Evolutionary conservation across 2,888 invertebrate genomes (phyloP).

Genomic region (Lathronympha strigana): DNA sequence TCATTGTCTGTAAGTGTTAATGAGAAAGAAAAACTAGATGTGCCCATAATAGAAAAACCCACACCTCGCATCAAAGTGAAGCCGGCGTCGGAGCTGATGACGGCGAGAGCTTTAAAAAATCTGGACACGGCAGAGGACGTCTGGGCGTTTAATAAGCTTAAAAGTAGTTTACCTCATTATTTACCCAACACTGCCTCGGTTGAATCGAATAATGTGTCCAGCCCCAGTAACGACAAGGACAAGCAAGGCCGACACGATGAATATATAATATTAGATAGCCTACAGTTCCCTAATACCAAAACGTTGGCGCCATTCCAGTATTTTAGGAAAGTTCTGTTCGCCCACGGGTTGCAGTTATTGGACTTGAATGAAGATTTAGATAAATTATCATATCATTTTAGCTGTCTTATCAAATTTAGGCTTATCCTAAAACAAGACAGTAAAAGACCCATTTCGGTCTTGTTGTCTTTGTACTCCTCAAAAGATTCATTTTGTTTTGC

Average conservation of each 20-base stretch:
- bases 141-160: slow-evolving; percentile 24
- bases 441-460: slow-evolving; percentile 57
- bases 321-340: slow-evolving; percentile 60
- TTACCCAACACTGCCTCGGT: neutral
- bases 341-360: slow-evolving; percentile 61
- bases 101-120: slow-evolving; percentile 53
- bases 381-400: slow-evolving; percentile 49
- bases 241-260: slow-evolving; percentile 42
- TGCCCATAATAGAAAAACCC: slow-evolving; percentile 43
- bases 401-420: slow-evolving; percentile 67
- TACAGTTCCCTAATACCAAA: slow-evolving; percentile 67
- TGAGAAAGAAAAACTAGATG: slow-evolving; percentile 16
- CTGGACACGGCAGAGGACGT: slow-evolving; percentile 44
- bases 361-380: slow-evolving; percentile 50
- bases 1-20: slow-evolving; percentile 56
- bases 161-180: slow-evolving; percentile 14
- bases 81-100: slow-evolving; percentile 70
- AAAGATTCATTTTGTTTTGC: slow-evolving; percentile 62
- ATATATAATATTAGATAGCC: slow-evolving; percentile 60
- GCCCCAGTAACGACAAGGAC: slow-evolving; percentile 1
- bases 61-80: slow-evolving; percentile 74
- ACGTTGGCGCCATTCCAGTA: slow-evolving; percentile 68
- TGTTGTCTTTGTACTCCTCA: slow-evolving; percentile 58
- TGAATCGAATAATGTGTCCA: too few relatives aligned
- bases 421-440: slow-evolving; percentile 63